Conservation (phyloP, 2,888 invertebrate genomes). For the Epicampocera succincta region DNA sequence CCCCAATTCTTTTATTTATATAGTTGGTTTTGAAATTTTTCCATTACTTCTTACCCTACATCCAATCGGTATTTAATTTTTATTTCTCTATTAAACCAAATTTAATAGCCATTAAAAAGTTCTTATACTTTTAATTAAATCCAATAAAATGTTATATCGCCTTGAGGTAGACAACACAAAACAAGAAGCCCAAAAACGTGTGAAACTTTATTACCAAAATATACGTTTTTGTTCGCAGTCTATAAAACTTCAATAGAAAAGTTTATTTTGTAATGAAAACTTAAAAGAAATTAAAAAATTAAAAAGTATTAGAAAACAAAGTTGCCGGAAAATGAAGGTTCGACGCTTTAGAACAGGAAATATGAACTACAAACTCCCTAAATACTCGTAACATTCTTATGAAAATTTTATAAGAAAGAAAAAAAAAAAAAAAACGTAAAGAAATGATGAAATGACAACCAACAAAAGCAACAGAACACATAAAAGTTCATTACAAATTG, state of each 20-base stretch:
- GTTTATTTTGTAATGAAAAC: not conserved
- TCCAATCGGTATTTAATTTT: too few relatives aligned
- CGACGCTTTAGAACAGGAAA: conserved; percentile 16
- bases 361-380: not conserved
- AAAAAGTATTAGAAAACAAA: conserved; percentile 7
- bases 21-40: too few relatives aligned
- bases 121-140: not conserved
- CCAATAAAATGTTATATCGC: not conserved
- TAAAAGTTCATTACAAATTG: too few relatives aligned
- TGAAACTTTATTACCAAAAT: not conserved
- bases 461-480: too few relatives aligned
- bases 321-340: conserved; percentile 22
- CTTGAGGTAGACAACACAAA: conserved; percentile 6
- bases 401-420: not conserved
- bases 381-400: not conserved
- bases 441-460: not conserved
- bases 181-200: not conserved
- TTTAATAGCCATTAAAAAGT: not conserved
- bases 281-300: conserved; percentile 18
- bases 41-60: too few relatives aligned
- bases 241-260: not conserved
- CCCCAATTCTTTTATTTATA: too few relatives aligned
- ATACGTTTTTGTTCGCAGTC: too few relatives aligned
- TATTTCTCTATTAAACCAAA: not conserved
- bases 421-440: not conserved